These are phyloP conservation scores for Tachina fera DNA, from an alignment of 2,888 invertebrate genomes.

Conservation along the genomic window DNA sequence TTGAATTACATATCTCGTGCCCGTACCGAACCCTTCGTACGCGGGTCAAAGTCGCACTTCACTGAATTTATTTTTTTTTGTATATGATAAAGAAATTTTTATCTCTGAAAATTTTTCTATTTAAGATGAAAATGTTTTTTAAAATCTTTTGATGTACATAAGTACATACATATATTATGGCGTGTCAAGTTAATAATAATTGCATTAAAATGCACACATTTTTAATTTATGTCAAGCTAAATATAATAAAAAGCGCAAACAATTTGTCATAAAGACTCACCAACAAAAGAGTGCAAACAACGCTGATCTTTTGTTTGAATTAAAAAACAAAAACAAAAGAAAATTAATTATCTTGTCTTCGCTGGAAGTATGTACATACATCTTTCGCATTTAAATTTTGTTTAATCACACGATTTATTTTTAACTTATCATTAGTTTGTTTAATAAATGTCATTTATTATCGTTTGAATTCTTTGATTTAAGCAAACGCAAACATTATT, in stretches of 20 bases:
- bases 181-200: background rate
- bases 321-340: background rate
- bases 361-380: background rate
- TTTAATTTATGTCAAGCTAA: background rate
- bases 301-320: conserved; percentile 13
- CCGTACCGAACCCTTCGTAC: no score
- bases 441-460: conserved; percentile 18
- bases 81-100: no score
- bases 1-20: no score
- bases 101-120: no score
- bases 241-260: conserved; percentile 16
- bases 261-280: conserved; percentile 14
- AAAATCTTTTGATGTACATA: no score
- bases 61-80: no score
- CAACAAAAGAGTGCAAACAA: conserved; percentile 13
- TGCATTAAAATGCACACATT: conserved; percentile 10
- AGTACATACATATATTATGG: no score
- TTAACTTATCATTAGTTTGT: conserved; percentile 18
- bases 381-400: conserved; percentile 12
- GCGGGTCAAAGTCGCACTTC: no score
- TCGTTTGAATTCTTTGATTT: background rate
- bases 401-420: conserved; percentile 41
- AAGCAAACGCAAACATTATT: conserved; percentile 6
- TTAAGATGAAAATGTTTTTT: no score
- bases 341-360: background rate